Evolutionary conservation across 2,888 invertebrate species (phyloP).

Genomic region (Alviniconcha strummeri): DNA sequence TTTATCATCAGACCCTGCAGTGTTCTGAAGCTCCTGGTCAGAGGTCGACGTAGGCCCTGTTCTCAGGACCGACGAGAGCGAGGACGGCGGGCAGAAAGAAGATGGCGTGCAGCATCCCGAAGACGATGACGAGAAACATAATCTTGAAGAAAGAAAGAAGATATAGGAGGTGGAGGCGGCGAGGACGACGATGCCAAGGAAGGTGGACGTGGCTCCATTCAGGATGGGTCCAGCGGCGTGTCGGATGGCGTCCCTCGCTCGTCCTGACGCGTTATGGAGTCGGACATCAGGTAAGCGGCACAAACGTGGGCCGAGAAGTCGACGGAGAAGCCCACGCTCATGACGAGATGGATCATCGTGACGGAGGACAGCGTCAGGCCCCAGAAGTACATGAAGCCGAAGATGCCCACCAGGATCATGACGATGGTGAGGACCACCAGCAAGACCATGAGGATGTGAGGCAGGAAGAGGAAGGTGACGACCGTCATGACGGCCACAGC

Average conservation of each 20-base stretch:
- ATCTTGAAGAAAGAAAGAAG: conserved; percentile 56
- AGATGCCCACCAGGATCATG: conserved; percentile 61
- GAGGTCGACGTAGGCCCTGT: too few species aligned
- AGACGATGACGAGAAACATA: conserved; percentile 53
- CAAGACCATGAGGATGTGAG: conserved; percentile 60
- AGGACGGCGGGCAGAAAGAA: conserved; percentile 54
- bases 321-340: conserved; percentile 64
- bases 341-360: conserved; percentile 63
- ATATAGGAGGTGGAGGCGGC: conserved; percentile 51
- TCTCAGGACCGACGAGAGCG: conserved; percentile 43
- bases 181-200: conserved; percentile 52
- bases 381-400: conserved; percentile 61
- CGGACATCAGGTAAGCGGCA: conserved; percentile 51
- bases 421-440: conserved; percentile 57
- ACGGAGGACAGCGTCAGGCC: conserved; percentile 58
- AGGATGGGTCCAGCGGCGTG: conserved; percentile 54
- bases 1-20: too few species aligned
- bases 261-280: conserved; percentile 37
- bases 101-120: conserved; percentile 52
- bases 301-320: conserved; percentile 60
- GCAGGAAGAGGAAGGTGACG: conserved; percentile 61
- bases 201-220: conserved; percentile 54
- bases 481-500: conserved; percentile 60
- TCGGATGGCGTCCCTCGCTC: conserved; percentile 45
- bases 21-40: too few species aligned